A percentile compares a stretch with the other conserved stretches of the same genome.
Evolutionary conservation across 2,113 vertebrate genomes (phyloP).

Genomic region (Podilymbus podiceps): DNA sequence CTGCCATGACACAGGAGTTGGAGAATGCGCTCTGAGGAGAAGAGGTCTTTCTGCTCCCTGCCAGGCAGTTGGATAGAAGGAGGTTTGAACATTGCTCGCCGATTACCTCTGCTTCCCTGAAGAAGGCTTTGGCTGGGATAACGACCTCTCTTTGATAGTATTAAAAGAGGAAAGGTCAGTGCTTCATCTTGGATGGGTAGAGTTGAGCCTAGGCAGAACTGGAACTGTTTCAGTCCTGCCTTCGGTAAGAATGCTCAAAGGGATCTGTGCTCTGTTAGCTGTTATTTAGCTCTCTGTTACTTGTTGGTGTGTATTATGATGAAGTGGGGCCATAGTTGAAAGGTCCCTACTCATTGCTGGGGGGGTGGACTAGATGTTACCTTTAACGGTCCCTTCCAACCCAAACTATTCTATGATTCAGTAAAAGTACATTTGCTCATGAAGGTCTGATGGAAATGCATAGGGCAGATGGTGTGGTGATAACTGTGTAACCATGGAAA

Average conservation of each 20-base stretch:
- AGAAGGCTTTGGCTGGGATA: slow-evolving; percentile 1
- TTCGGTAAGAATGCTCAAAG: not conserved
- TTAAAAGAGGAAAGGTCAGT: not conserved
- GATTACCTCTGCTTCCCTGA: not conserved
- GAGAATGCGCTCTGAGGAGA: not conserved
- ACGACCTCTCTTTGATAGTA: not conserved
- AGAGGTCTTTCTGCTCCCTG: not conserved
- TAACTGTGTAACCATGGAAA: not conserved
- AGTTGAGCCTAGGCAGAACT: not conserved
- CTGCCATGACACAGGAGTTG: not conserved
- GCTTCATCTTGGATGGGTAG: not conserved
- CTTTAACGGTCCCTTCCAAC: no score
- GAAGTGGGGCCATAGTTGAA: not conserved
- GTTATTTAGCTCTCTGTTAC: not conserved
- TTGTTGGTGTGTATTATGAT: not conserved
- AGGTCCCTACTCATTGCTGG: no score
- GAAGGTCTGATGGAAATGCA: not conserved
- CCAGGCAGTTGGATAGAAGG: not conserved
- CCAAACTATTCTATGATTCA: no score
- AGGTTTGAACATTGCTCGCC: not conserved
- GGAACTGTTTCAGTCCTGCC: not conserved
- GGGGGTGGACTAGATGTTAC: no score
- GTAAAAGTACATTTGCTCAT: not conserved
- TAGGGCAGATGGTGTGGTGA: accelerated
- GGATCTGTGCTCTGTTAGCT: not conserved